Conservation (phyloP, 1,140 invertebrate genomes). For the Zaprionus ghesquierei region DNA sequence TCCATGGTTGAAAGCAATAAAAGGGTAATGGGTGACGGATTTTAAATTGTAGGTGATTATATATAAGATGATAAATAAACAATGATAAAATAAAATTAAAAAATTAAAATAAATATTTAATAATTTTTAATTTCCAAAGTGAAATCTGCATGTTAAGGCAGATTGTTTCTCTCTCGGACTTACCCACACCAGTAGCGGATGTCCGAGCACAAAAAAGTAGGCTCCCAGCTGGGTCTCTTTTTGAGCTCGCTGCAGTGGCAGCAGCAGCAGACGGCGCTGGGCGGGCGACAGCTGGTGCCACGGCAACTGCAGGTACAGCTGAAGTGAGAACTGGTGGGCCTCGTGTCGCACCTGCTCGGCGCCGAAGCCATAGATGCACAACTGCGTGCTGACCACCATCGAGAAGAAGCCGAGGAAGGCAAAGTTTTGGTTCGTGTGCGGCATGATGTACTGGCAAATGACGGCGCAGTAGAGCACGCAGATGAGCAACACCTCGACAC, state of each 20-base stretch:
- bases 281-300: slow-evolving; percentile 30
- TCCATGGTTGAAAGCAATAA: no score
- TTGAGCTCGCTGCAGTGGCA: slow-evolving; percentile 47
- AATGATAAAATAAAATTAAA: no score
- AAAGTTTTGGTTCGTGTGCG: slow-evolving; percentile 53
- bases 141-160: no score
- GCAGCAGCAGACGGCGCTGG: slow-evolving; percentile 32
- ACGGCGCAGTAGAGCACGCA: slow-evolving; percentile 57
- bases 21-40: no score
- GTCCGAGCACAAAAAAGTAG: slow-evolving; percentile 51
- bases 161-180: neutral
- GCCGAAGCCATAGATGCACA: slow-evolving; percentile 56
- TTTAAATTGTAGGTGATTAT: no score
- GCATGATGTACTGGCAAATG: slow-evolving; percentile 61
- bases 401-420: slow-evolving; percentile 63
- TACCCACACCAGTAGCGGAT: slow-evolving; percentile 55
- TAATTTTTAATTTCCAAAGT: no score
- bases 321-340: slow-evolving; percentile 27
- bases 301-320: slow-evolving; percentile 42
- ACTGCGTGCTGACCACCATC: slow-evolving; percentile 58
- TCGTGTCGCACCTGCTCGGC: slow-evolving; percentile 56
- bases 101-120: no score
- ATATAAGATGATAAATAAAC: no score
- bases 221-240: slow-evolving; percentile 37
- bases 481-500: slow-evolving; percentile 55